Base-by-base conservation (phyloP, 2,888 invertebrate genomes). In the Stenotaenia linearis region DNA sequence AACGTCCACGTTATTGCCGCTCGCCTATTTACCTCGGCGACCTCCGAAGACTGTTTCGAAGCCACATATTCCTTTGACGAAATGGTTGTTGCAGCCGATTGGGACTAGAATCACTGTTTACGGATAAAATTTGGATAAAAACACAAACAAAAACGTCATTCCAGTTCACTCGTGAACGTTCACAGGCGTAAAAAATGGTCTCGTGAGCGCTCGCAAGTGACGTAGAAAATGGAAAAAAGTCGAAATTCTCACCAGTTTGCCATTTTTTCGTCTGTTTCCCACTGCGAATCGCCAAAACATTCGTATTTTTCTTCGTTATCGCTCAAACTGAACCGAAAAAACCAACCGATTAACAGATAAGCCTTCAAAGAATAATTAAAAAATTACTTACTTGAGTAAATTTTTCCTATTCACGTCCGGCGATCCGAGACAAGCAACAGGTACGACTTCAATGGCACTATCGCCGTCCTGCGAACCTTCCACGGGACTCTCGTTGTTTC, bases 11-110 rank as follows among this genome's bases (percentile, higher is more conserved):
- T n/a, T n/a, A n/a, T n/a, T n/a, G n/a, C n/a, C n/a, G n/a, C n/a
- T n/a, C n/a, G n/a, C n/a, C n/a, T n/a, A n/a, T 75, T 28, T 75
- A 80, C 81, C 81, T 79, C 10, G 93, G 92, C 75, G 93, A 92
- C 85, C 94, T 89, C 84, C 94, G 88, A 78, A 95, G 88, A 85
- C 95, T 95, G 76, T 93, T 94, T 84, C 95, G 89, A 74, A 93
- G 90, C 94, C 95, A 94, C 79, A 93, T 92, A 86, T 94, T 92
- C 84, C 95, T 89, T 74, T 80, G 80, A 21, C 78, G 80, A 77
- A 81, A 81, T 15, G 80, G 76, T 40, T 80, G 81, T 18, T 76
- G 82, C 82, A 30, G 82, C 76, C 61, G 91, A 91, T 21, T 88
- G 90, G 80, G 88, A 89, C 85, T 92, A 91, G 0, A 56, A 21